Base-by-base conservation (phyloP, 1,140 invertebrate species). In the Drosophila guanche region DNA sequence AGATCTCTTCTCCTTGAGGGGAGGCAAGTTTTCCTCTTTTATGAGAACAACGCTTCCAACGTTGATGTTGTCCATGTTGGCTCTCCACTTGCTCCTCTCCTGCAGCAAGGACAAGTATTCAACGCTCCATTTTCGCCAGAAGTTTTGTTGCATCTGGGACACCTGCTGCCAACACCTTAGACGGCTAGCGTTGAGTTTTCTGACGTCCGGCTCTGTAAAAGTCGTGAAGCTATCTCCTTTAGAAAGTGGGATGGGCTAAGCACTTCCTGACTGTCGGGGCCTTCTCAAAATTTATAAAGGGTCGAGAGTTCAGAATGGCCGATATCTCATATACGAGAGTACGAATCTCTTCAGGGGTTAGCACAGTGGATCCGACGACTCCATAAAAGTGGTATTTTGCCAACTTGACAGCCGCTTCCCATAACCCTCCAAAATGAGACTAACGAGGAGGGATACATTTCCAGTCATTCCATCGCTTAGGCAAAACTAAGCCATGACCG, bases 31-130 rank as follows among this genome's bases (percentile, higher is more conserved):
- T 5, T 51, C 48, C 7, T 51, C 48, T 14, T 51, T 51, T 27
- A 51, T 3, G n/a, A 33, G 16, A 5, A 51, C n/a, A 3, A 51
- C 14, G 14, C 48, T 4, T 33, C 27, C 14, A 7, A n/a, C n/a
- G n/a, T n/a, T 16, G 4, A 51, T 12, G 25, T 20, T 51, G 27
- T 6, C 27, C 16, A 5, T 23, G 6, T n/a, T 25, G 27, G 25
- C 25, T 29, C 27, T 50, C 50, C 16, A 40, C 8, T 52, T 52
- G 50, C 29, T 22, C 29, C 29, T 52, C 29, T 52, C 29, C 37
- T 52, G 29, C n/a, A 52, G 14, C 29, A 41, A n/a, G 40, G 40
- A 41, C 16, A 52, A 23, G 4, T 41, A 53, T 10, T 53, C 51
- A 8, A 5, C 6, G 20, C 33, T 40, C 33, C 25, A 10, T 16